Percentiles rank a stretch among this genome's conserved stretches.
These are phyloP conservation scores for Andrena dorsata DNA, from an alignment of 2,888 invertebrate genomes.

Conservation along the genomic window DNA sequence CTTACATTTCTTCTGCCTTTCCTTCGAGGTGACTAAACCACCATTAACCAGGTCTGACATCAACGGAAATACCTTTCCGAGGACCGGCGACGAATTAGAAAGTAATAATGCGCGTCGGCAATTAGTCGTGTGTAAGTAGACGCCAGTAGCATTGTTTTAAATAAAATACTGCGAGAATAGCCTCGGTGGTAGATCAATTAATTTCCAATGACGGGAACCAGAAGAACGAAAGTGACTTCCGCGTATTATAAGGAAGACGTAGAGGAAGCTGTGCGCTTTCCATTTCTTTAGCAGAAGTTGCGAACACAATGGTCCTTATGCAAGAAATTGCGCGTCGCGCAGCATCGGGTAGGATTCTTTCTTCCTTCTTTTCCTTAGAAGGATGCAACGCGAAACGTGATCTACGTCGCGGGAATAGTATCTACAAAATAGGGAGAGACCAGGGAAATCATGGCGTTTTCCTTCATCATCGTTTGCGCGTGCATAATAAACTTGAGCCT, in stretches of 20 bases:
- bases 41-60: neutral
- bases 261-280: constrained; percentile 47
- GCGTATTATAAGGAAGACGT: constrained; percentile 37
- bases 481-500: neutral
- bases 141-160: neutral
- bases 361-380: constrained; percentile 14
- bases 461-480: neutral
- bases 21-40: neutral
- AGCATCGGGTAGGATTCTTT: constrained; percentile 26
- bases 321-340: constrained; percentile 50
- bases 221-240: constrained; percentile 39
- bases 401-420: neutral
- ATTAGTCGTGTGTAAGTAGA: neutral
- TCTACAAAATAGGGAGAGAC: neutral
- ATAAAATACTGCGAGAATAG: neutral
- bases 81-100: neutral
- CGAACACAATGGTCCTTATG: constrained; percentile 60
- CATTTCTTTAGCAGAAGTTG: constrained; percentile 59
- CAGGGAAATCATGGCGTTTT: neutral
- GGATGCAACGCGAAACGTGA: neutral
- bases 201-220: constrained; percentile 10
- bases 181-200: neutral
- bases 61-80: neutral
- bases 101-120: neutral
- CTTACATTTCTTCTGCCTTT: neutral